phyloP scores from a whole-genome alignment of 2,113 vertebrate species.

The Petromus typicus region DNA sequence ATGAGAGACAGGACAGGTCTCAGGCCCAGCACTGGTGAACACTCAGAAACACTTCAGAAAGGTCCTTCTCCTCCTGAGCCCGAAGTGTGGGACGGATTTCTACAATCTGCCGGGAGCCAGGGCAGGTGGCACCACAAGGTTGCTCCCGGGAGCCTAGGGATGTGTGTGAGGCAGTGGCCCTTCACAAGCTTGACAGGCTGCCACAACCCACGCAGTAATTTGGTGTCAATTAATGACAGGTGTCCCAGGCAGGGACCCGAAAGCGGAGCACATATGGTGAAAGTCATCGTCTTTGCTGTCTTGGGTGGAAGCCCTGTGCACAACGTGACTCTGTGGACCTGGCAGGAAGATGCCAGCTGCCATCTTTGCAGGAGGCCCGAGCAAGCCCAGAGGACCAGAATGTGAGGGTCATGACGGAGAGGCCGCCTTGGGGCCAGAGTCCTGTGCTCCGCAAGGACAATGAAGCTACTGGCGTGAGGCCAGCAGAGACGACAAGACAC shows the following conservation, averaged over 20 bases:
- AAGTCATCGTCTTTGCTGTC: accelerated
- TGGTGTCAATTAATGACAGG: not conserved
- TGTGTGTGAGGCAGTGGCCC: not conserved
- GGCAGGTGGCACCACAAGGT: accelerated
- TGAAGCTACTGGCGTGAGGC: not conserved
- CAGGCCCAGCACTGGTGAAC: accelerated
- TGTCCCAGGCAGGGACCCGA: not conserved
- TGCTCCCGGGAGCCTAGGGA: not conserved
- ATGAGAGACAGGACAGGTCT: not conserved
- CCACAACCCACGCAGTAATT: not conserved
- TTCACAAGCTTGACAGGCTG: not conserved
- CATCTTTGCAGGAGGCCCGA: not conserved
- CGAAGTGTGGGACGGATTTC: not conserved
- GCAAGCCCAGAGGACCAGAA: not conserved
- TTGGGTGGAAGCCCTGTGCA: accelerated
- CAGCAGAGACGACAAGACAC: not conserved
- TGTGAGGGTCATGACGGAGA: not conserved
- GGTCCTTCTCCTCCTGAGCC: not conserved
- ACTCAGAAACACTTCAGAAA: no score
- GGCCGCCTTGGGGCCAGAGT: not conserved
- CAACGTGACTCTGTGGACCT: not conserved
- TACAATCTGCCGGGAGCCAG: not conserved
- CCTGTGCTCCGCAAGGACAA: not conserved
- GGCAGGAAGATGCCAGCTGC: not conserved
- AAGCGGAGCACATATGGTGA: accelerated